phyloP scores from a whole-genome alignment of 2,888 invertebrate species.

The Crocallis elinguaria region DNA sequence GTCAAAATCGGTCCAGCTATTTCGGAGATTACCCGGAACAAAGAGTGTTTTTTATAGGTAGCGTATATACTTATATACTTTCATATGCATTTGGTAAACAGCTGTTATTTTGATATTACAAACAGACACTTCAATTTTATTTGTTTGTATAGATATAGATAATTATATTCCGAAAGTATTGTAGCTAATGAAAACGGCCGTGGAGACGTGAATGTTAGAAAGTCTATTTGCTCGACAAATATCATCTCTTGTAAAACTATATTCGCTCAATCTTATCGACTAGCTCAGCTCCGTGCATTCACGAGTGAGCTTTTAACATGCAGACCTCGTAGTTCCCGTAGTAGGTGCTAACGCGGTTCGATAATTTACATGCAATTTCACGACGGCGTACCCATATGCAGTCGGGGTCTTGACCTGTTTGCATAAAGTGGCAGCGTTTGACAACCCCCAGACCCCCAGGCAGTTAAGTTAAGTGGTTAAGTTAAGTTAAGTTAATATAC shows the following conservation, averaged over 20 bases:
- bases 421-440: constrained; percentile 33
- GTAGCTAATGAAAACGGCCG: background rate
- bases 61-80: too few relatives aligned
- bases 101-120: too few relatives aligned
- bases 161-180: too few relatives aligned
- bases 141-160: too few relatives aligned
- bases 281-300: too few relatives aligned
- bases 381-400: constrained; percentile 55
- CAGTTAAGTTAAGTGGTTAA: background rate
- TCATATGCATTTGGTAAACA: too few relatives aligned
- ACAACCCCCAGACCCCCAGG: background rate
- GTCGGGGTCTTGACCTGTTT: constrained; percentile 61
- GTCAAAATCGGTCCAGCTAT: too few relatives aligned
- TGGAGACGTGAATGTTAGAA: constrained; percentile 2
- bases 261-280: background rate
- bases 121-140: too few relatives aligned
- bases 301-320: constrained; percentile 26
- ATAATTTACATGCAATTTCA: constrained; percentile 70
- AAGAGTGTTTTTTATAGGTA: too few relatives aligned
- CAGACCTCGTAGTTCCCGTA: constrained; percentile 50
- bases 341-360: constrained; percentile 51
- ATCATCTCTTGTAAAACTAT: background rate
- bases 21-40: too few relatives aligned
- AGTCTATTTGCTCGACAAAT: too few relatives aligned
- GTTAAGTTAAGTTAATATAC: too few relatives aligned